phyloP scores from a whole-genome alignment of 2,888 invertebrate genomes.

The Lepeophtheirus nordmannii region DNA sequence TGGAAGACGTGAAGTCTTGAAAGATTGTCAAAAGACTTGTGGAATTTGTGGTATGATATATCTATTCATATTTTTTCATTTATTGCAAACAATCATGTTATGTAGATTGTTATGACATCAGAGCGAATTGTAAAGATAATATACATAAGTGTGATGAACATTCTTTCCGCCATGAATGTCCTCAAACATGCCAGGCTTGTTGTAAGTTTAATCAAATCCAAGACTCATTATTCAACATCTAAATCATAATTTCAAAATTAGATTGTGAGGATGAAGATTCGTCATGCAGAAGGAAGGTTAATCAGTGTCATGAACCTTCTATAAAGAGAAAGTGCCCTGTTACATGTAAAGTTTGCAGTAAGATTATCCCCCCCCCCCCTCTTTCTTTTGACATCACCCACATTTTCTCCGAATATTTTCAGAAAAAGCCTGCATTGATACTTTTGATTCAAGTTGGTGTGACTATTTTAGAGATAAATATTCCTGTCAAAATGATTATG shows the following conservation, averaged over 20 bases:
- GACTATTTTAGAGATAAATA: too few relatives aligned
- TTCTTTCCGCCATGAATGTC: background rate
- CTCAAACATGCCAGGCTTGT: background rate
- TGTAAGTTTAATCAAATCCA: background rate
- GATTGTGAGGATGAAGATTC: background rate
- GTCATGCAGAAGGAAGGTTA: background rate
- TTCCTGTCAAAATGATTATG: too few relatives aligned
- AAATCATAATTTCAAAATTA: background rate
- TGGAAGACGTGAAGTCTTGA: background rate
- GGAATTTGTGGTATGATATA: background rate
- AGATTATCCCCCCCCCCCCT: background rate
- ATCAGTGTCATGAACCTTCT: background rate
- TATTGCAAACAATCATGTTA: background rate
- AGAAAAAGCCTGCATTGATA: background rate
- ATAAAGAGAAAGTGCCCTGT: background rate
- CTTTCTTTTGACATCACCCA: background rate
- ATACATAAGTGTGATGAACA: background rate
- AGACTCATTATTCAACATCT: background rate
- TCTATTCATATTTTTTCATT: background rate
- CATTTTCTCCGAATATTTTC: background rate
- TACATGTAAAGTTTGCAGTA: background rate
- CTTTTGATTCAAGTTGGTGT: too few relatives aligned
- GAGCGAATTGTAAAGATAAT: background rate
- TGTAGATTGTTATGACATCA: background rate
- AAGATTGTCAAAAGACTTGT: background rate